phyloP scores from a whole-genome alignment of 2,888 invertebrate genomes.

The Drosophila acutilabella region DNA sequence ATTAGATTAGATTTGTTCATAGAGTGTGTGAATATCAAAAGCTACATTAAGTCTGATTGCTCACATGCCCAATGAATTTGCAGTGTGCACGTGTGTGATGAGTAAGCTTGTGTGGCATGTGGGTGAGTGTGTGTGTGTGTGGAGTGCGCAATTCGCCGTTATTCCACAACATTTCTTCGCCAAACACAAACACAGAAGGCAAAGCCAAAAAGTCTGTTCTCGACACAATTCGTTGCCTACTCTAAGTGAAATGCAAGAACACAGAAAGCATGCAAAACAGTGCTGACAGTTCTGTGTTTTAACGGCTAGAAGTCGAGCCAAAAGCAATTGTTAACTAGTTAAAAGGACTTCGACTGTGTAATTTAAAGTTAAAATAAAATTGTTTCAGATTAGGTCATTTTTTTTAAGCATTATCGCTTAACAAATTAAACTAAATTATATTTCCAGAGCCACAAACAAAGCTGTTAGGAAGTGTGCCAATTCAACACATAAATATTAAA shows the following conservation, averaged over 20 bases:
- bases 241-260: constrained; percentile 38
- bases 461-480: too few relatives aligned
- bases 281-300: background rate
- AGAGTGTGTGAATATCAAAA: background rate
- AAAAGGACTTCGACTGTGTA: too few relatives aligned
- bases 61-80: background rate
- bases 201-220: constrained; percentile 27
- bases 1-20: background rate
- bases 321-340: too few relatives aligned
- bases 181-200: constrained; percentile 19
- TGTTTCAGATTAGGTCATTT: too few relatives aligned
- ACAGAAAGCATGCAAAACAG: constrained; percentile 12
- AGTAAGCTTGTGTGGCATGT: too few relatives aligned
- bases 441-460: too few relatives aligned
- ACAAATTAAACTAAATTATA: too few relatives aligned
- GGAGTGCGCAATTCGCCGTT: constrained; percentile 22
- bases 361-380: too few relatives aligned
- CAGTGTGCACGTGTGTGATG: background rate
- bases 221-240: constrained; percentile 63
- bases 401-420: too few relatives aligned
- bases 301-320: background rate
- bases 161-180: constrained; percentile 20
- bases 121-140: background rate
- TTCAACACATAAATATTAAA: too few relatives aligned
- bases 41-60: background rate